phyloP scores from a whole-genome alignment of 2,113 vertebrate genomes.

The Mustela nigripes region DNA sequence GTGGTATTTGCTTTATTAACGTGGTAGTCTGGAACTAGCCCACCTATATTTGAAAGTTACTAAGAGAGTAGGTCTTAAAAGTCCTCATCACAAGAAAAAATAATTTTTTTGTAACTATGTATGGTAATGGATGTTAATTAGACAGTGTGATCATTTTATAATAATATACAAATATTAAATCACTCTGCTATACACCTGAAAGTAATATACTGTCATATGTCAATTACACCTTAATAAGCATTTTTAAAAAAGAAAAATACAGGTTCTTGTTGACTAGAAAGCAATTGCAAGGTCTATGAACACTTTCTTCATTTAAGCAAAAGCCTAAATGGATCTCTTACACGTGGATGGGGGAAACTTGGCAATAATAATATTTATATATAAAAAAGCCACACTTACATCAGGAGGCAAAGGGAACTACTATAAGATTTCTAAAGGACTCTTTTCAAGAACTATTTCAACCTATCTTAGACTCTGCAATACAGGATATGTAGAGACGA shows the following conservation, averaged over 20 bases:
- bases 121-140: background rate
- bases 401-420: background rate
- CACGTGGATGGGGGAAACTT: background rate
- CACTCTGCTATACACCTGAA: background rate
- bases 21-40: background rate
- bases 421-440: background rate
- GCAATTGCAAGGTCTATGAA: background rate
- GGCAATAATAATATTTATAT: background rate
- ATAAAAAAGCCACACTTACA: conserved; percentile 31
- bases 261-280: conserved; percentile 17
- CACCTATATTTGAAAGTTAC: background rate
- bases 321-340: background rate
- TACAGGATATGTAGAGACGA: background rate
- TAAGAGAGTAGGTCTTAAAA: background rate
- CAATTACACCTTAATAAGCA: background rate
- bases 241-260: background rate
- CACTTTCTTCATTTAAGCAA: conserved; percentile 38
- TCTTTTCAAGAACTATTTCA: background rate
- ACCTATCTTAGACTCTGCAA: background rate
- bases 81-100: background rate
- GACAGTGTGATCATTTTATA: background rate
- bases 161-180: background rate
- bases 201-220: background rate
- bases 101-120: background rate
- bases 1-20: background rate